Percentiles rank a stretch among this genome's conserved stretches.
Conservation (phyloP, 92 coral and sea anemone species). For the Heteractis magnifica region DNA sequence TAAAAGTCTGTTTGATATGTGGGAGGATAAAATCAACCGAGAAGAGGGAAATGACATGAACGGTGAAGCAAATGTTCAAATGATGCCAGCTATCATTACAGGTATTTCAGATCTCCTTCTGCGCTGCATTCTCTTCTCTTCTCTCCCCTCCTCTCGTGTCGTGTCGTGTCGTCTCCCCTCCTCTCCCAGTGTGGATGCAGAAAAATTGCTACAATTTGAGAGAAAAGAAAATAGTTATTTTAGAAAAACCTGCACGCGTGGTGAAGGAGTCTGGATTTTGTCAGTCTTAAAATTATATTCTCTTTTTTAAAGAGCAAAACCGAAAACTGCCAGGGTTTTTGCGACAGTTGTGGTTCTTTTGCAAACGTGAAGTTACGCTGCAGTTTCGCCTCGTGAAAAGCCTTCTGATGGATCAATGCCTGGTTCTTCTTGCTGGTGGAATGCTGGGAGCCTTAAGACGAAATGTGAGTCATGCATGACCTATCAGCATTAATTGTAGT, state of each 20-base stretch:
- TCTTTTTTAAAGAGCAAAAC: constrained; percentile 20
- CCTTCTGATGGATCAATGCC: constrained; percentile 66
- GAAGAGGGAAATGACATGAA: neutral
- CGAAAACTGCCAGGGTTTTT: constrained; percentile 60
- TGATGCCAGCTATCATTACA: constrained; percentile 1
- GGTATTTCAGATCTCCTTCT: neutral
- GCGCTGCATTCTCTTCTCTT: neutral
- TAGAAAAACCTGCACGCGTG: no score
- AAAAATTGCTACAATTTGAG: no score
- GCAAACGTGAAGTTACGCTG: constrained; percentile 62
- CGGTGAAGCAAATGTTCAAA: neutral
- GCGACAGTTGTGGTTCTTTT: constrained; percentile 51
- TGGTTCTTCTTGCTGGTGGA: constrained; percentile 76
- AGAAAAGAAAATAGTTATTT: no score
- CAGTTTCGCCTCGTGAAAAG: constrained; percentile 71
- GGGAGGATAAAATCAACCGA: constrained; percentile 5
- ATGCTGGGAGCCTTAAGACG: constrained; percentile 65
- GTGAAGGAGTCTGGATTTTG: neutral
- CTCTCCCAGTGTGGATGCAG: no score
- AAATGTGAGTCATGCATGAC: constrained; percentile 52
- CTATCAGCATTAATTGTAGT: neutral
- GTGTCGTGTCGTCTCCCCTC: neutral
- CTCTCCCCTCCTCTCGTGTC: neutral
- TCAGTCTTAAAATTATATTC: neutral
- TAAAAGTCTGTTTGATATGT: constrained; percentile 9